A percentile compares a stretch with the other conserved stretches of the same genome.
Conservation (phyloP, 2,888 invertebrate genomes). For the Dioctria rufipes region DNA sequence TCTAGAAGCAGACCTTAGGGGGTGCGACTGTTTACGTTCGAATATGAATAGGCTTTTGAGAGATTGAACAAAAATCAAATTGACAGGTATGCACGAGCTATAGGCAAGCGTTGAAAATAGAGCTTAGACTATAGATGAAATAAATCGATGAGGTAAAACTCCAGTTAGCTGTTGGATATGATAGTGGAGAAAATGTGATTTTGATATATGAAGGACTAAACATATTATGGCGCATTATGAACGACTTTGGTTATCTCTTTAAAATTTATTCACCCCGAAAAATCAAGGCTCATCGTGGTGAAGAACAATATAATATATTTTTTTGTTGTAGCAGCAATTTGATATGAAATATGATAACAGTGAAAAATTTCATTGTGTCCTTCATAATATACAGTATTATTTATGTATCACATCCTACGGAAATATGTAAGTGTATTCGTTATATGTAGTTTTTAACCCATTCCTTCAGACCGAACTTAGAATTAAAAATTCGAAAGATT, state of each 20-base stretch:
- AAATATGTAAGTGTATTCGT: too few species aligned
- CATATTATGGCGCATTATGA: slow-evolving; percentile 1
- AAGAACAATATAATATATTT: neutral
- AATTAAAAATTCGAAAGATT: too few species aligned
- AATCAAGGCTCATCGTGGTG: neutral
- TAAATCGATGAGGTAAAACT: neutral
- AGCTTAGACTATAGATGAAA: neutral
- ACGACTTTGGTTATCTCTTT: neutral
- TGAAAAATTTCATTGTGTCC: too few species aligned
- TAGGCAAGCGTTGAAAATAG: neutral
- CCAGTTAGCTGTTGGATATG: neutral
- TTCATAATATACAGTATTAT: too few species aligned
- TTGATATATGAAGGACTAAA: slow-evolving; percentile 19
- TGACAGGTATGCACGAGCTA: slow-evolving; percentile 19
- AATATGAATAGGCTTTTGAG: slow-evolving; percentile 35
- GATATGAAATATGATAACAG: too few species aligned
- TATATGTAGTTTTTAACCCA: too few species aligned
- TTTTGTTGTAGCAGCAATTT: too few species aligned
- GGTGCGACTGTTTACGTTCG: slow-evolving; percentile 10
- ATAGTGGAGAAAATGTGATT: neutral
- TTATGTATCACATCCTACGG: too few species aligned
- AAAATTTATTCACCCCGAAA: neutral
- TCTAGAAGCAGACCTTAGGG: neutral
- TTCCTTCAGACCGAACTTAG: too few species aligned
- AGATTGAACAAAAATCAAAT: slow-evolving; percentile 33